These are phyloP conservation scores for Synergus gifuensis DNA, from an alignment of 2,888 invertebrate species.

Conservation along the genomic window DNA sequence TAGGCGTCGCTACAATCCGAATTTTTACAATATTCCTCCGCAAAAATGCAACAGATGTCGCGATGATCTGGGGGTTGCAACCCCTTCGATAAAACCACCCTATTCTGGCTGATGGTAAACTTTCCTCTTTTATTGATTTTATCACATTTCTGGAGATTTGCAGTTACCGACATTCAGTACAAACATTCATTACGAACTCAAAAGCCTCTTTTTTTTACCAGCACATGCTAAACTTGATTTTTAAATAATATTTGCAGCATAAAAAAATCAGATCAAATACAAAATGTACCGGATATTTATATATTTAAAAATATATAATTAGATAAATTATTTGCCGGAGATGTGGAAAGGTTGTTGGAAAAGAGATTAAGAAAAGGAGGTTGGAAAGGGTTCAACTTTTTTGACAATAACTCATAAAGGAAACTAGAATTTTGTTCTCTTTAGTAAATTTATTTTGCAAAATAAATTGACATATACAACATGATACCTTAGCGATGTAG, in stretches of 20 bases:
- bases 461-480: constrained; percentile 76
- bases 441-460: constrained; percentile 73
- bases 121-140: background rate
- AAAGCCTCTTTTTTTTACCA: background rate
- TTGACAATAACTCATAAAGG: background rate
- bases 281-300: too few relatives aligned
- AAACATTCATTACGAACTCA: background rate
- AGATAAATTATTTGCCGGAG: too few relatives aligned
- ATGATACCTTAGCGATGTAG: constrained; percentile 68
- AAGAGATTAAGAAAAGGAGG: too few relatives aligned
- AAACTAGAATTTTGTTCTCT: background rate
- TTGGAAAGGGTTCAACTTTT: background rate
- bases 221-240: background rate
- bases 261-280: background rate
- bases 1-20: constrained; percentile 20
- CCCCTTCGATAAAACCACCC: constrained; percentile 11
- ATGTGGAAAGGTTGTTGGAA: too few relatives aligned
- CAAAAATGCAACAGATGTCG: constrained; percentile 19
- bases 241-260: background rate
- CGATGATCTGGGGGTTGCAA: constrained; percentile 9
- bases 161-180: constrained; percentile 14
- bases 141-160: background rate
- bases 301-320: too few relatives aligned
- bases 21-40: background rate
- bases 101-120: constrained; percentile 19